Conservation (phyloP, 2,888 invertebrate species). For the Strigamia transsilvanica region DNA sequence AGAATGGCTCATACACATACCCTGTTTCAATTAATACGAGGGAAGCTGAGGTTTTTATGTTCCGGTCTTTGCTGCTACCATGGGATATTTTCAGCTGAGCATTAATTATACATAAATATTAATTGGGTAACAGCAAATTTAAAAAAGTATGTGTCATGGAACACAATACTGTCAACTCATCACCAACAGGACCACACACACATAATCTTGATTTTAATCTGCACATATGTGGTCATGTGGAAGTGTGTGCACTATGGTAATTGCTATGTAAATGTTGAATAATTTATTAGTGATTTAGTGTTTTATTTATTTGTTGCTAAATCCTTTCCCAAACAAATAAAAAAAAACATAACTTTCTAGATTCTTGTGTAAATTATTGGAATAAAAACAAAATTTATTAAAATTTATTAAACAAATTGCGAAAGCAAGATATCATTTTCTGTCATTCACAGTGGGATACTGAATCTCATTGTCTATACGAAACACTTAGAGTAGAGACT, state of each 20-base stretch:
- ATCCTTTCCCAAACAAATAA: too few relatives aligned
- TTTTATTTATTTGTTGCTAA: too few relatives aligned
- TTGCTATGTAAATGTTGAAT: neutral
- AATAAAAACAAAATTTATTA: neutral
- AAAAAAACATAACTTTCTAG: too few relatives aligned
- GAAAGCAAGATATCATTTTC: neutral
- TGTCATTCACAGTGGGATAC: slow-evolving; percentile 4
- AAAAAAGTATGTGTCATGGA: neutral
- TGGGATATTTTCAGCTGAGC: too few relatives aligned
- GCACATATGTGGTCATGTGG: neutral
- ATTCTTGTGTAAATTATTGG: neutral
- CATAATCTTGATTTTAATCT: neutral
- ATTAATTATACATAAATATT: neutral
- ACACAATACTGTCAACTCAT: neutral
- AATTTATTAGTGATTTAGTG: neutral
- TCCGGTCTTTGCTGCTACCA: too few relatives aligned
- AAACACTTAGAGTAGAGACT: neutral
- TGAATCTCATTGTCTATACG: neutral
- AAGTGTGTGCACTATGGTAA: slow-evolving; percentile 2
- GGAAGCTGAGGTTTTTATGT: too few relatives aligned
- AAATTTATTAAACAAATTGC: neutral
- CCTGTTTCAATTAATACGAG: too few relatives aligned
- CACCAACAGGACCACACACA: slow-evolving; percentile 10
- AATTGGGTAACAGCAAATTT: neutral
- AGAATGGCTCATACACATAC: neutral